These are phyloP conservation scores for Eurosta solidaginis DNA, from an alignment of 1,140 invertebrate genomes.

Conservation along the genomic window DNA sequence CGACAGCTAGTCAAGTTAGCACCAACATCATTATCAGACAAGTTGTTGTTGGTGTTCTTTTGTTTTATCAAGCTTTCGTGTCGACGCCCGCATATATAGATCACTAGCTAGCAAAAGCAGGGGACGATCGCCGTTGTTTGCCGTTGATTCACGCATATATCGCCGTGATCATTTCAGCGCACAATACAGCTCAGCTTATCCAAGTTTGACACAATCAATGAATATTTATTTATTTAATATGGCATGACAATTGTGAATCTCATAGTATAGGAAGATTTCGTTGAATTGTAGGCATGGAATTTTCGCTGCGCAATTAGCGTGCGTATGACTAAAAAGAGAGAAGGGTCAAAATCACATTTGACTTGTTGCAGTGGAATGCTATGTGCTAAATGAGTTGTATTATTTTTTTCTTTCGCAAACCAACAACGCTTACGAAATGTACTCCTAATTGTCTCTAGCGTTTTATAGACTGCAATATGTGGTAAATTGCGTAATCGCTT, in stretches of 20 bases:
- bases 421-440: too few relatives aligned
- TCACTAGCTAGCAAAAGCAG: background rate
- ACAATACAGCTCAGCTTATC: background rate
- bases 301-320: conserved; percentile 7
- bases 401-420: too few relatives aligned
- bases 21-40: conserved; percentile 1
- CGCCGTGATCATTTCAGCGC: conserved; percentile 3
- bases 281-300: background rate
- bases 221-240: background rate
- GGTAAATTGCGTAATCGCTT: background rate
- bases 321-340: background rate
- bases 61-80: background rate
- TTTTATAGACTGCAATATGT: too few relatives aligned
- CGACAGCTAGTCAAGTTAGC: background rate
- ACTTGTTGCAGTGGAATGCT: conserved; percentile 26
- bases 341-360: conserved; percentile 19
- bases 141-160: conserved; percentile 1
- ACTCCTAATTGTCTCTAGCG: too few relatives aligned
- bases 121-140: background rate
- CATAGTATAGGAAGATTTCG: background rate
- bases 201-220: background rate
- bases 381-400: background rate
- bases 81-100: background rate
- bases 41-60: conserved; percentile 2
- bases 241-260: background rate